Base-by-base conservation (phyloP, 30 jellyfish, hydroid and myxozoan species). In the Mastigias papua region DNA sequence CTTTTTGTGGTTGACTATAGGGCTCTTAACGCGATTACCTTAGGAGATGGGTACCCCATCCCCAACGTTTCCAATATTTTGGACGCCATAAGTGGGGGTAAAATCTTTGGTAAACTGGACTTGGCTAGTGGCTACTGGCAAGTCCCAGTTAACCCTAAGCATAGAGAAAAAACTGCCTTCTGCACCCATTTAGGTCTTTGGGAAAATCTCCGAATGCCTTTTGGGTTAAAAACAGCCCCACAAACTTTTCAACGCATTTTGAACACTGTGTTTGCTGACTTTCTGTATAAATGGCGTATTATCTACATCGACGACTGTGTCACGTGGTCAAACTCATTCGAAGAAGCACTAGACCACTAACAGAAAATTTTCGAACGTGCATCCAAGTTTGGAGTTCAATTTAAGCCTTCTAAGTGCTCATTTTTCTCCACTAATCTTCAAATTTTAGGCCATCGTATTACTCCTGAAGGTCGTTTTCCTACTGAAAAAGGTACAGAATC, bases 221-320 rank as follows among this genome's bases (percentile, higher is more conserved):
- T 81, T 67, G 91, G 91, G 0, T 25, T 69, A 49, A 66, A 64
- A 66, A 67, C 50, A 10, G 84, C 91, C 1, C 84, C 91, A 13
- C 84, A 35, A 71, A 68, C 77, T 0, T 66, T 81, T 42, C 84
- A 64, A 72, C 74, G 78, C 73, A 66, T 26, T 11, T 19, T 66
- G 54, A 61, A 61, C 70, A 79, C 33, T 1, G 78, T 79, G 0
- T 61, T 60, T 61, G 67, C 90, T 1, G 81, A 61, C 34, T 20
- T 50, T 51, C 32, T 50, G 31, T 37, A 78, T 58, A 31, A 62
- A 78, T 35, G 69, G 89, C 80, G 26, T 15, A 78, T 78, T n/a
- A 79, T 58, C 13, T 79, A 79, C 70, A 79, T 79, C 66, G 84
- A 81, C 21, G 91, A 81, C 69, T 48, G 91, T 64, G 73, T 80